Base-by-base conservation (phyloP, 2,888 invertebrate genomes). In the Acrocyrtus sp. region DNA sequence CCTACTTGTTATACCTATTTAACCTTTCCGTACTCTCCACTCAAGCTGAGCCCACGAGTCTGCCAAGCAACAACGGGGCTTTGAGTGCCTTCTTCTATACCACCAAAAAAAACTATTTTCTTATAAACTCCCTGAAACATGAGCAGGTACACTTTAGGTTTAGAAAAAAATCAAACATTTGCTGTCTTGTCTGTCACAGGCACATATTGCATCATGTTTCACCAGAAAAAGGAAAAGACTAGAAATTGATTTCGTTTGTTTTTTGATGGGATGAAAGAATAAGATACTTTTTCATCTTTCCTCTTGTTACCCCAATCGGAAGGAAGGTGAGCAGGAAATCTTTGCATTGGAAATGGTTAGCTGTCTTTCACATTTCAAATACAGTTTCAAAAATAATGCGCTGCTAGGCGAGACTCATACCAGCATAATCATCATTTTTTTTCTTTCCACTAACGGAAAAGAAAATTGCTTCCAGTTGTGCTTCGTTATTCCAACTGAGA, bases 391-490 rank as follows among this genome's bases (percentile, higher is more conserved):
- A 34, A 34, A 34, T 34, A 34, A 12, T 34, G 34, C n/a, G n/a
- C n/a, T n/a, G n/a, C n/a, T 34, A 34, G 34, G 34, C 34, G n/a
- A n/a, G n/a, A 57, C 27, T 57, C 43, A 50, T 50, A 66, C 53
- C 24, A 45, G 47, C 47, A 19, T 45, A 45, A 45, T 19, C 47
- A 15, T 45, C 47, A n/a, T 45, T 45, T 45, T 45, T 45, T 45
- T 45, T 39, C 39, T 39, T 12, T 12, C 12, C 39, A n/a, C n/a
- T n/a, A n/a, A 34, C 34, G 12, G 12, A 12, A 34, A 34, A 34
- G 34, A 8, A 34, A 45, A 45, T 45, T 45, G 15, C 45, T 45
- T 45, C n/a, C n/a, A n/a, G n/a, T 45, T 45, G 4, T 15, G 8
- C 10, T 45, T 45, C 19, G 45, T 17, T 45, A 15, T 15, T 45